Base-by-base conservation (phyloP, 2,113 vertebrate species). In the Corythornis madagascariensis region DNA sequence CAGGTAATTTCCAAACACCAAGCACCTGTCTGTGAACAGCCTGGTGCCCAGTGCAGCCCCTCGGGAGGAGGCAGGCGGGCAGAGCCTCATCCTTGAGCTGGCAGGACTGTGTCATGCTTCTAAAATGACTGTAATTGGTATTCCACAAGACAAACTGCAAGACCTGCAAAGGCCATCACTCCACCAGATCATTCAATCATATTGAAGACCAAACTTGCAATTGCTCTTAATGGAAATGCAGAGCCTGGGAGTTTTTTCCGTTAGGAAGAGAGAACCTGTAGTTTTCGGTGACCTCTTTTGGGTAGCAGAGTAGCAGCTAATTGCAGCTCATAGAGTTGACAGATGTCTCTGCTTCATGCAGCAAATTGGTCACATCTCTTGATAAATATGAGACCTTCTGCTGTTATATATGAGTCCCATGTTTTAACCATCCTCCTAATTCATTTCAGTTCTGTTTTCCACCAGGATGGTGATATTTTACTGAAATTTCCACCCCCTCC, bases 251-350 rank as follows among this genome's bases (percentile, higher is more conserved):
- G 24, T 59, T 78, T 63, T 47, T 47, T n/a, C 94, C 1, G 0
- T 29, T n/a, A 29, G 69, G 65, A 76, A 64, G 60, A 45, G 22
- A 55, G 78, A 63, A 66, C 67, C 70, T 64, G 53, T 45, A 4
- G 50, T 70, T 93, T 88, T 38, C 8, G 0, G 66, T 74, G 75
- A 89, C 82, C 88, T 94, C 92, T 75, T 92, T 90, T 78, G 88
- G 81, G 82, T 75, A 67, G 88, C 86, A 57, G 91, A 76, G 31
- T 47, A 35, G 90, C 40, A 15, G 84, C 83, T 96, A 94, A 97
- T 70, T 88, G 92, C 19, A n/a, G 72, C 81, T 33, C 11, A 12
- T 61, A 11, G 66, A 76, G 64, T 9, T 82, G 92, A 88, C 83
- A 79, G 92, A 50, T 85, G 90, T 91, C 70, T 75, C 74, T 74